These are phyloP conservation scores for Tyrannus savana DNA, from an alignment of 2,113 vertebrate species.

Conservation along the genomic window DNA sequence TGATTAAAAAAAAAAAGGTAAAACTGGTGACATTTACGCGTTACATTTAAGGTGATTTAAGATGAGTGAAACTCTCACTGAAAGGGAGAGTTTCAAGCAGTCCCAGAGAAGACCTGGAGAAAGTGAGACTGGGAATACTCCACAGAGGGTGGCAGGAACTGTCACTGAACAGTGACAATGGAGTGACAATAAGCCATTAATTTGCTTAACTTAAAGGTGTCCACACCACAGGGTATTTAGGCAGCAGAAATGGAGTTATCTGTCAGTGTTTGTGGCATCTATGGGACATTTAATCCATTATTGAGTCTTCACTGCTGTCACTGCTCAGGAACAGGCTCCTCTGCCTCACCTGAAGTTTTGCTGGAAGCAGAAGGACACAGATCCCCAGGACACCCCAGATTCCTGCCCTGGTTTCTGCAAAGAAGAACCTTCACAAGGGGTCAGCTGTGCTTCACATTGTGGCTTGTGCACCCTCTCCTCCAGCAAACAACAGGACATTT, in stretches of 20 bases:
- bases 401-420: neutral
- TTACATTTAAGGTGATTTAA: neutral
- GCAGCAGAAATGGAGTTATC: neutral
- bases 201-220: neutral
- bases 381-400: fast-evolving
- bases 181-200: neutral
- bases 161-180: neutral
- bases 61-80: neutral
- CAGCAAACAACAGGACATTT: neutral
- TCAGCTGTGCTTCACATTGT: neutral
- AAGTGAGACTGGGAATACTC: fast-evolving
- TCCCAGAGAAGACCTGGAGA: neutral
- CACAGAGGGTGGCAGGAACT: neutral
- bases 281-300: fast-evolving
- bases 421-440: neutral
- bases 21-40: neutral
- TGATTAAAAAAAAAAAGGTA: neutral
- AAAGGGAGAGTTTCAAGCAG: neutral
- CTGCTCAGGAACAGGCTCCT: fast-evolving
- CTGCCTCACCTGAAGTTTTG: neutral
- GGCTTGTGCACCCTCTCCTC: neutral
- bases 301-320: fast-evolving
- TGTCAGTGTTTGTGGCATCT: neutral
- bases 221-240: neutral
- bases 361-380: neutral